Evolutionary conservation across 2,888 invertebrate species (phyloP).

Genomic region (Sphaerophoria rueppellii): DNA sequence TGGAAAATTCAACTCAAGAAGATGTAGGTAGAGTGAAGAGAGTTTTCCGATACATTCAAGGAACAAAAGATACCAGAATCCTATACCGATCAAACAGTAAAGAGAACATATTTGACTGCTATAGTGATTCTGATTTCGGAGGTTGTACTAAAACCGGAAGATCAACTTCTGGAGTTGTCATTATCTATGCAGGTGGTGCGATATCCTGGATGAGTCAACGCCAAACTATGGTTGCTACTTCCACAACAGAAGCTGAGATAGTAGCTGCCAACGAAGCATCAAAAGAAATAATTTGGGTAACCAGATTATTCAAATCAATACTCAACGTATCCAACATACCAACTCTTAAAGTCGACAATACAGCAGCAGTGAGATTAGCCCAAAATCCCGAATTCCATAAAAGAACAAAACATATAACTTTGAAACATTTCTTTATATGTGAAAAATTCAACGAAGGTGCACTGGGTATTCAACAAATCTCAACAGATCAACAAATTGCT

Average conservation of each 20-base stretch:
- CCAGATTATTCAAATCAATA: conserved; percentile 73
- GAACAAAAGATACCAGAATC: conserved; percentile 74
- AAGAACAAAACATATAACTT: conserved; percentile 76
- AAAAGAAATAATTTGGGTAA: conserved; percentile 77
- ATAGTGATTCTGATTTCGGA: conserved; percentile 79
- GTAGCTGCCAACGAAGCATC: conserved; percentile 76
- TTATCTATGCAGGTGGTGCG: conserved; percentile 70
- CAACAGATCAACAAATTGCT: background rate
- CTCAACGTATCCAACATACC: conserved; percentile 6
- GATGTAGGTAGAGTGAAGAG: conserved; percentile 76
- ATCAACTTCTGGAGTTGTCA: conserved; percentile 76
- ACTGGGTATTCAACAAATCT: background rate
- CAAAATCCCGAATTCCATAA: conserved; percentile 77
- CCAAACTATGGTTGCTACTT: conserved; percentile 76
- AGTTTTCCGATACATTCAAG: conserved; percentile 76
- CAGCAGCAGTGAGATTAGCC: conserved; percentile 75
- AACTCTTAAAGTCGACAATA: conserved; percentile 72
- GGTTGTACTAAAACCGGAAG: conserved; percentile 76
- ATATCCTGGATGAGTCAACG: conserved; percentile 76
- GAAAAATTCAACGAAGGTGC: background rate
- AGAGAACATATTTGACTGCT: conserved; percentile 69
- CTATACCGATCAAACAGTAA: conserved; percentile 52
- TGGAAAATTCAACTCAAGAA: conserved; percentile 74
- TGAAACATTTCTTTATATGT: conserved; percentile 72
- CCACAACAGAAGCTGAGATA: conserved; percentile 77